These are phyloP conservation scores for Chaunax sp. DNA, from an alignment of 2,797 vertebrate species.

Conservation along the genomic window DNA sequence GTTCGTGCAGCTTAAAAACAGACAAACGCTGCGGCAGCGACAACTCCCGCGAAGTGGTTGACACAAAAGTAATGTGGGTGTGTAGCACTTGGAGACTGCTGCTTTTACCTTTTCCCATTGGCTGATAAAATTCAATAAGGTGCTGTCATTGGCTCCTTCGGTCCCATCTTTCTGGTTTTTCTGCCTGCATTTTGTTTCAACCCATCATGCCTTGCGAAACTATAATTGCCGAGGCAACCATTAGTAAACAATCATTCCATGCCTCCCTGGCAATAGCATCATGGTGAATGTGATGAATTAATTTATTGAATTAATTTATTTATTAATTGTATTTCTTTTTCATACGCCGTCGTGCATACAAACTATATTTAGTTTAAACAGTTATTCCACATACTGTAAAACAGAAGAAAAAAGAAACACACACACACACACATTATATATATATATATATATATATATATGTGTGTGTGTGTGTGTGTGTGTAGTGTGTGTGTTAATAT, in stretches of 20 bases:
- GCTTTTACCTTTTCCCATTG: conserved; percentile 66
- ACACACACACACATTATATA: too few species aligned
- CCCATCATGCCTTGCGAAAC: conserved; percentile 80
- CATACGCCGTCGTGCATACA: neutral
- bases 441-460: too few species aligned
- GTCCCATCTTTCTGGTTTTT: conserved; percentile 69
- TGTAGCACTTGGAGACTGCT: conserved; percentile 66
- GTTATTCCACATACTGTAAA: too few species aligned
- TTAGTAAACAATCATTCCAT: conserved; percentile 55
- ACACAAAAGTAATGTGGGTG: conserved; percentile 84
- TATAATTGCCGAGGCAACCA: conserved; percentile 62
- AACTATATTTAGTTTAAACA: too few species aligned
- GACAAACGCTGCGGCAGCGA: conserved; percentile 53
- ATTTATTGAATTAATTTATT: too few species aligned
- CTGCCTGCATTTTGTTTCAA: conserved; percentile 84
- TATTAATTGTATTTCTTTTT: too few species aligned
- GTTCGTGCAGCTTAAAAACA: conserved; percentile 41
- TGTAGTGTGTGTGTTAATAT: too few species aligned
- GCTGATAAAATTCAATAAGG: conserved; percentile 26
- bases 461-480: too few species aligned
- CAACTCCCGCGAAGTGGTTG: conserved; percentile 83
- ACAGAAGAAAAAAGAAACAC: too few species aligned
- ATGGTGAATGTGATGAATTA: neutral
- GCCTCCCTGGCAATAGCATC: neutral
- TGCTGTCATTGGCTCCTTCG: conserved; percentile 66